Conservation (phyloP, 2,797 vertebrate genomes). For the Mormyrops boulengeri region DNA sequence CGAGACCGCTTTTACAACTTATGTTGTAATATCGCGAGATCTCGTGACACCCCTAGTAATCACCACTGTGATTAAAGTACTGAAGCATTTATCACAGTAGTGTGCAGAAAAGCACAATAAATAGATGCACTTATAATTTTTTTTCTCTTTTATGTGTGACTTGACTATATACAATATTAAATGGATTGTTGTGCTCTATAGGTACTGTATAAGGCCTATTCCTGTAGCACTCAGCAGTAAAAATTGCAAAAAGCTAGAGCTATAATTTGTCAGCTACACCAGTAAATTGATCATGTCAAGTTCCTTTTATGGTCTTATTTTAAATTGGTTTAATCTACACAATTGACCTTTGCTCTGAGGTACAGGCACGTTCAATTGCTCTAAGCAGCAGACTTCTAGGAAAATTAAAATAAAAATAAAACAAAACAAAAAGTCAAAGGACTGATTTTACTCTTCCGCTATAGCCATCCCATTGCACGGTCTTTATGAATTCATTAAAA, state of each 20-base stretch:
- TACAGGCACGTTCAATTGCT: too few species aligned
- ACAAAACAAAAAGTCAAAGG: neutral
- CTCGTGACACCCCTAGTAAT: neutral
- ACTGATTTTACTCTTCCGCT: neutral
- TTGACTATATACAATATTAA: neutral
- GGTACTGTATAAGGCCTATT: neutral
- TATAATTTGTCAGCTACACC: slow-evolving; percentile 11
- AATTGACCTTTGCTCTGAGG: slow-evolving; percentile 5
- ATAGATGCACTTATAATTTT: slow-evolving; percentile 11
- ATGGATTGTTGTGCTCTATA: slow-evolving; percentile 10
- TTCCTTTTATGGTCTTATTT: neutral
- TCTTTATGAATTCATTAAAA: neutral
- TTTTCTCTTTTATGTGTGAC: slow-evolving; percentile 13
- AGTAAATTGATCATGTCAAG: slow-evolving; percentile 17
- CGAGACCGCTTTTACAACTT: too few species aligned
- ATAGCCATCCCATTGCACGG: neutral
- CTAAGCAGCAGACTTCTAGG: neutral
- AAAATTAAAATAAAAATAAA: neutral
- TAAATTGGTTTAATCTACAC: neutral
- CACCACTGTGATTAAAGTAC: neutral
- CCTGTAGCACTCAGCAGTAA: slow-evolving; percentile 9
- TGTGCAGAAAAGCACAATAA: slow-evolving; percentile 40
- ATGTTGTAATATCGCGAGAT: too few species aligned
- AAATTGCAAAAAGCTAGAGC: neutral
- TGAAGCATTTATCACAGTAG: slow-evolving; percentile 37